Conservation (phyloP, 2,888 invertebrate genomes). For the Cheilosia urbana region DNA sequence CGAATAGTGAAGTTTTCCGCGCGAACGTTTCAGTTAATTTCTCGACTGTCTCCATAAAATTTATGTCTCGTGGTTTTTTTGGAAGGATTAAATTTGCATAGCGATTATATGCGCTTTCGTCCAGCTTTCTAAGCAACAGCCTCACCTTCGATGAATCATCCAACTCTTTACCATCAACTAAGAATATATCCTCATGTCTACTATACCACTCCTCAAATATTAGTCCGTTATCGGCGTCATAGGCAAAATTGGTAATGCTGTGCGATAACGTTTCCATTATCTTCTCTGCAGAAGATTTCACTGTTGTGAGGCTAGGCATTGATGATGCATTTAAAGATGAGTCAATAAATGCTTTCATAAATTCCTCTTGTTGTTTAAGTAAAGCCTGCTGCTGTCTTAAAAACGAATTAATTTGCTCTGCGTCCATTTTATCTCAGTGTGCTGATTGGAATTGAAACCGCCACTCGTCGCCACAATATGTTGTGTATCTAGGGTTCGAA, state of each 20-base stretch:
- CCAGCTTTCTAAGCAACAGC: constrained; percentile 21
- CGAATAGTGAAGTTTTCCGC: constrained; percentile 6
- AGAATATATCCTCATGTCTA: constrained; percentile 24
- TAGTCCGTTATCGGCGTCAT: constrained; percentile 30
- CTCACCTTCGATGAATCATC: constrained; percentile 32
- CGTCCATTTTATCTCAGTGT: constrained; percentile 9
- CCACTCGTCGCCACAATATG: constrained; percentile 38
- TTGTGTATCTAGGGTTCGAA: constrained; percentile 11
- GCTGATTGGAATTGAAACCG: background rate
- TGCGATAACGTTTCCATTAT: constrained; percentile 35
- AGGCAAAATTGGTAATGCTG: constrained; percentile 8
- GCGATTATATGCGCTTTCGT: constrained; percentile 19
- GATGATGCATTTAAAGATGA: constrained; percentile 8
- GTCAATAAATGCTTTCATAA: constrained; percentile 13
- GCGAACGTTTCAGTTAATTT: constrained; percentile 15
- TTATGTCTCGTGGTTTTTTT: constrained; percentile 15
- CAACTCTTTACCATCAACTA: constrained; percentile 27
- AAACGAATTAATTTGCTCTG: constrained; percentile 6
- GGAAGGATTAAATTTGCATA: constrained; percentile 10
- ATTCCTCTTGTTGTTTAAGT: constrained; percentile 16
- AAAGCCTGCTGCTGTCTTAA: constrained; percentile 17
- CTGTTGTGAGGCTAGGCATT: background rate
- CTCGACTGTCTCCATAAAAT: constrained; percentile 1
- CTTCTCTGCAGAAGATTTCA: constrained; percentile 39
- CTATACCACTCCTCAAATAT: constrained; percentile 30